Base-by-base conservation (phyloP, 2,888 invertebrate species). In the Holacanthella duospinosa region DNA sequence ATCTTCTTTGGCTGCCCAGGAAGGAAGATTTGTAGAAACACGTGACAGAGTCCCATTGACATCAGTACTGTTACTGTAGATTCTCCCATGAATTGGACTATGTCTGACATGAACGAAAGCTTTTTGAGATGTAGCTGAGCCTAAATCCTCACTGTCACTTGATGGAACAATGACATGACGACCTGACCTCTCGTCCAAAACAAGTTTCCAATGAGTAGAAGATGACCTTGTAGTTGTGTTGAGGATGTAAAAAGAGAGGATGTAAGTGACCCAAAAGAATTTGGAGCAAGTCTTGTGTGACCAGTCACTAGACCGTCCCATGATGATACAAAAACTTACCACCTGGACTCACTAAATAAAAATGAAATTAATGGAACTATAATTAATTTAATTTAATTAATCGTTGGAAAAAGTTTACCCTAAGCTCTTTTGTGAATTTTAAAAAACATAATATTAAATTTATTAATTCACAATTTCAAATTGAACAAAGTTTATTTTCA, bases 181-280 rank as follows among this genome's bases (percentile, higher is more conserved):
- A 61, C 86, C 87, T 75, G 19, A n/a, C 16, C 68, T 68, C 59
- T 85, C 86, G 74, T 88, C 87, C 59, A 82, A 79, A 77, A 86
- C 89, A 66, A 92, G 79, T 79, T 86, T 86, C 91, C 91, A 92
- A 76, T 88, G 81, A 74, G 85, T 86, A 61, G 72, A 65, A 16
- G 89, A 89, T 24, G 89, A 88, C 72, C 88, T 83, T 43, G 90
- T 89, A 79, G 89, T 90, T 70, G 85, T 88, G 68, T 82, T 78
- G 74, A 86, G 82, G 74, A 86, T 83, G 79, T 86, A 84, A 76
- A 86, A 83, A 71, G 85, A 85, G 77, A 87, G 82, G 75, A 86
- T 81, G 77, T 86, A 86, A 9, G 48, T 48, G 4, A 48, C 48
- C 48, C 6, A 48, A 21, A 48, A 48, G 48, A 48, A 48, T 48